Base-by-base conservation (phyloP, 2,113 vertebrate species). In the Dicaeum eximium region DNA sequence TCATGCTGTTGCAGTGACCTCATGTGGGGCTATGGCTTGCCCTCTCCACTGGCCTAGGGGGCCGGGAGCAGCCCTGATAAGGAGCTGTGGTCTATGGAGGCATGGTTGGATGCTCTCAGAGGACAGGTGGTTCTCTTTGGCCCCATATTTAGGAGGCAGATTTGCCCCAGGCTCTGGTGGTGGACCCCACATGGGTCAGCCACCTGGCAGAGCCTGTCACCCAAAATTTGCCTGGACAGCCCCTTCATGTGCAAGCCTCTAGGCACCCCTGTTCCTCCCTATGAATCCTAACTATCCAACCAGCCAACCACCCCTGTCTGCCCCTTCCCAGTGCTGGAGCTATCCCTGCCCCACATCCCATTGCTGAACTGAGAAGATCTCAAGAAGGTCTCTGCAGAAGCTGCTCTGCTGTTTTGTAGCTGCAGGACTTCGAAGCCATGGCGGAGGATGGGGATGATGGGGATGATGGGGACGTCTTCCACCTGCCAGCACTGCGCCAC, bases 261-360 rank as follows among this genome's bases (percentile, higher is more conserved):
- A 14, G 15, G 30, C 31, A 45, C 27, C 14, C 27, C 7, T 8
- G 4, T 28, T 84, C 44, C 25, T 75, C n/a, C 27, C 47, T 14
- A 5, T 11, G 23, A 44, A 30, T 42, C 47, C 45, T n/a, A 17
- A 1, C 1, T 38, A 40, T 61, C 69, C 11, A 2, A 11, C 15
- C 37, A 62, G 24, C 53, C 44, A 51, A 17, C n/a, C 27, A 22
- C 1, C 21, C 20, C 22, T 0, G 0, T 8, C 19, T 38, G 37
- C 54, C 47, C 31, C 20, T 45, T 64, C 72, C 21, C 38, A 6
- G 22, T 17, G 17, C 81, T 37, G 42, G 15, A 42, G 28, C 35
- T 40, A 19, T 40, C 30, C 42, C 42, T 28, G 21, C 27, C 73
- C 38, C 40, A 27, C 8, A 2, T 38, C 51, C 37, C 9, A 2